A percentile compares a stretch with the other conserved stretches of the same genome.
These are phyloP conservation scores for Yponomeuta cagnagella DNA, from an alignment of 2,888 invertebrate species.

Conservation along the genomic window DNA sequence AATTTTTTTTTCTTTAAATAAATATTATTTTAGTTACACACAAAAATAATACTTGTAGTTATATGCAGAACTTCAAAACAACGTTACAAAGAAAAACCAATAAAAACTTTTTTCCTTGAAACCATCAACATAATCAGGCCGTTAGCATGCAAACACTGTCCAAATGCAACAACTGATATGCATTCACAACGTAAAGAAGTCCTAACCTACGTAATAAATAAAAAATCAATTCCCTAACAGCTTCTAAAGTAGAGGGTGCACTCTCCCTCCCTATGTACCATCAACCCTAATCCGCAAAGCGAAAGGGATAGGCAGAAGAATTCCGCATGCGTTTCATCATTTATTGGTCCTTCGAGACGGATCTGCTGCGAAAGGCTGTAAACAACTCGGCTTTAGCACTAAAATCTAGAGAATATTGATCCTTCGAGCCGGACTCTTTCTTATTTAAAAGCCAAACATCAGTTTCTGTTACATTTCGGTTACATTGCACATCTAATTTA, in stretches of 20 bases:
- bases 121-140: background rate
- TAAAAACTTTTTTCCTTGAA: background rate
- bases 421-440: background rate
- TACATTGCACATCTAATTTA: too few relatives aligned
- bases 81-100: background rate
- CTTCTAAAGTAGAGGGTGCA: slow-evolving; percentile 9
- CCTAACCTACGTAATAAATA: slow-evolving; percentile 1
- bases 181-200: background rate
- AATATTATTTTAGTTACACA: background rate
- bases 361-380: background rate
- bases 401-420: background rate
- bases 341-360: background rate
- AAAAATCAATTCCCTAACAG: slow-evolving; percentile 15
- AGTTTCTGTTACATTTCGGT: too few relatives aligned
- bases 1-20: background rate
- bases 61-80: background rate
- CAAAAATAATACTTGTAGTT: too few relatives aligned
- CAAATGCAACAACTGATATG: slow-evolving; percentile 6
- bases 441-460: background rate
- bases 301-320: background rate
- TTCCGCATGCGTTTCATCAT: background rate
- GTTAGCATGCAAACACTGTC: background rate
- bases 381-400: too few relatives aligned
- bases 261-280: background rate
- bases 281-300: background rate